Evolutionary conservation across 2,797 vertebrate genomes (phyloP), one percentile per base, ranked within the genome.

Genomic region (Halcyon chelicuti): DNA sequence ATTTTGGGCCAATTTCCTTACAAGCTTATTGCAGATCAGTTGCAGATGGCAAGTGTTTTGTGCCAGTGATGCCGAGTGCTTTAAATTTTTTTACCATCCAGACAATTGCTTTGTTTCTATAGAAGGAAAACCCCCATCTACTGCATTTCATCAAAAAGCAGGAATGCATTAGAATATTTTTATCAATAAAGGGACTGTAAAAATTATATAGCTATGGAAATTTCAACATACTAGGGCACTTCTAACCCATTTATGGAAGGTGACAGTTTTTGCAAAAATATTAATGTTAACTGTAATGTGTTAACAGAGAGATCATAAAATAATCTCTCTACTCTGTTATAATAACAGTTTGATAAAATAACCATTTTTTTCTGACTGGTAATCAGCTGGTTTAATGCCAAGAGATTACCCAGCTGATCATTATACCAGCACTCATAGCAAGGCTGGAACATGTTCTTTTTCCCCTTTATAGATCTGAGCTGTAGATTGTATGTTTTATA

Each of bases 1-100:
- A 58, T 57, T 88, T 40, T 25, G 35, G 87, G 55, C 11, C 12
- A 58, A 66, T 55, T 39, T 94, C 91, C 88, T 84, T 76, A 55
- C 44, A 67, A 81, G 54, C 26, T 90, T 31, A 47, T 49, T 96
- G 89, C 79, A 94, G 66, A 92, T 70, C 67, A 65, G 42, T 77
- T 81, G 51, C 79, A 94, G 87, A 81, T 77, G 76, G 29, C 12
- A 72, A 19, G 11, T 10, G 65, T 62, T 92, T 85, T 80, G 37
- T 75, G 72, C 49, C 83, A 88, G 5, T 44, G 40, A 15, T 21
- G 23, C n/a, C 84, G 54, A 72, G 10, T 31, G 42, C 80, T 87
- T 60, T 58, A 88, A 90, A 62, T 51, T 74, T 31, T 72, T 94
- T 90, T 80, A 23, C 75, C 35, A 28, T 21, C 46, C 54, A 62